Conservation (phyloP, 2,888 invertebrate genomes). For the Chrysodeixis includens region DNA sequence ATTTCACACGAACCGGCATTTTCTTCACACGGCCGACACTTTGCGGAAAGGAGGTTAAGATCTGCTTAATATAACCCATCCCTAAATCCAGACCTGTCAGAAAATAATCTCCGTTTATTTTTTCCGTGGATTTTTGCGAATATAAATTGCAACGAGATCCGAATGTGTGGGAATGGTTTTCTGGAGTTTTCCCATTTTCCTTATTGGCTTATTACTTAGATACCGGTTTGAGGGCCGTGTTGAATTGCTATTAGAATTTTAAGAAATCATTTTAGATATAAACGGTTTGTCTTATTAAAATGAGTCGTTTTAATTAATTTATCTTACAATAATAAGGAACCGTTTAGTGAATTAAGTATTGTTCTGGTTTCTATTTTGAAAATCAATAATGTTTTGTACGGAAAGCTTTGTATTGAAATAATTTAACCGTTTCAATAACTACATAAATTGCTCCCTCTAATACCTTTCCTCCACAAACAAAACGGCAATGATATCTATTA, state of each 20-base stretch:
- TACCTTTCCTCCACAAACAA: background rate
- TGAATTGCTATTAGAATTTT: conserved; percentile 7
- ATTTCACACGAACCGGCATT: background rate
- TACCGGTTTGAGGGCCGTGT: conserved; percentile 10
- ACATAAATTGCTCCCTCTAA: background rate
- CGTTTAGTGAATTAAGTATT: too few relatives aligned
- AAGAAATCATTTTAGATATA: background rate
- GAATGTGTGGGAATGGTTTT: conserved; percentile 5
- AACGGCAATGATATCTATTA: background rate
- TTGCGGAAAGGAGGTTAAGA: conserved; percentile 1
- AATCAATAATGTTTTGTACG: too few relatives aligned
- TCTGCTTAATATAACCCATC: background rate
- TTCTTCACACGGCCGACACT: background rate
- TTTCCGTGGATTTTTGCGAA: background rate
- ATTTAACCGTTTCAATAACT: background rate
- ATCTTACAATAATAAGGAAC: too few relatives aligned
- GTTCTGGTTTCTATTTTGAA: too few relatives aligned
- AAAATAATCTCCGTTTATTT: background rate
- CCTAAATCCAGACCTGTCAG: conserved; percentile 7
- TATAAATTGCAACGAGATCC: background rate
- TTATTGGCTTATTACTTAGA: conserved; percentile 28
- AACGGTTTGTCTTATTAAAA: too few relatives aligned
- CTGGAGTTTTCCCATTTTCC: conserved; percentile 20
- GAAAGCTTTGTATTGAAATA: background rate
- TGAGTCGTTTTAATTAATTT: too few relatives aligned